Conservation (phyloP, 2,888 invertebrate species). For the Drosophila picticornis region DNA sequence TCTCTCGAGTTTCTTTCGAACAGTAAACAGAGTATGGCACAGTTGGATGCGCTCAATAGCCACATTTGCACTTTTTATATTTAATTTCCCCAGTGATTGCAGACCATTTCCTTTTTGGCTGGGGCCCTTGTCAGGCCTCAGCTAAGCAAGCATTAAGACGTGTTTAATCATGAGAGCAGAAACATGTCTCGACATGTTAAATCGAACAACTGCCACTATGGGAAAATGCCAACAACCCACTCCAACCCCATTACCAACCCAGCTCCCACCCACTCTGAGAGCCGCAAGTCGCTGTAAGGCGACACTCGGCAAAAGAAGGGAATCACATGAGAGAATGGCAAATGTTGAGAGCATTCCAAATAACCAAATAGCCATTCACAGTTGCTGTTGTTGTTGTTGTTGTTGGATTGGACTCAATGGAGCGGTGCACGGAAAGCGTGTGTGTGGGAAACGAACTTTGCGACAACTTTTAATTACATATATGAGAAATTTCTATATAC, state of each 20-base stretch:
- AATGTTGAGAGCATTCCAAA: slow-evolving; percentile 27
- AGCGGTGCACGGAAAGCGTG: slow-evolving; percentile 48
- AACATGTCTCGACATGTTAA: slow-evolving; percentile 52
- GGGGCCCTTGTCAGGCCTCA: slow-evolving; percentile 49
- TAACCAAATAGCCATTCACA: slow-evolving; percentile 42
- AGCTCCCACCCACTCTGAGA: slow-evolving; percentile 1
- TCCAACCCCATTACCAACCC: not conserved
- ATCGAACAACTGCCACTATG: slow-evolving; percentile 40
- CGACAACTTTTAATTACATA: slow-evolving; percentile 78
- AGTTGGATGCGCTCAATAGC: not conserved
- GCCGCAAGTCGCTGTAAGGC: slow-evolving; percentile 39
- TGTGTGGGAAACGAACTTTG: slow-evolving; percentile 58
- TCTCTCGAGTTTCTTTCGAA: not conserved
- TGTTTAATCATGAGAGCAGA: slow-evolving; percentile 58
- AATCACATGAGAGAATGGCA: slow-evolving; percentile 24
- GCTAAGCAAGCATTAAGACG: slow-evolving; percentile 57
- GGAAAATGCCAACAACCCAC: slow-evolving; percentile 17
- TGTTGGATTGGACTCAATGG: slow-evolving; percentile 35
- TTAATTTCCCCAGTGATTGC: slow-evolving; percentile 72
- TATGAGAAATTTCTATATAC: slow-evolving; percentile 37
- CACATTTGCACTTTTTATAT: slow-evolving; percentile 19
- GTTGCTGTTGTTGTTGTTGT: slow-evolving; percentile 3
- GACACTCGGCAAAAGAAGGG: slow-evolving; percentile 26
- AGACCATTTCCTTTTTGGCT: slow-evolving; percentile 42
- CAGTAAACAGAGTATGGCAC: not conserved